A percentile compares a stretch with the other conserved stretches of the same genome.
phyloP scores from a whole-genome alignment of 2,888 invertebrate species.

The Rhamnusium bicolor region DNA sequence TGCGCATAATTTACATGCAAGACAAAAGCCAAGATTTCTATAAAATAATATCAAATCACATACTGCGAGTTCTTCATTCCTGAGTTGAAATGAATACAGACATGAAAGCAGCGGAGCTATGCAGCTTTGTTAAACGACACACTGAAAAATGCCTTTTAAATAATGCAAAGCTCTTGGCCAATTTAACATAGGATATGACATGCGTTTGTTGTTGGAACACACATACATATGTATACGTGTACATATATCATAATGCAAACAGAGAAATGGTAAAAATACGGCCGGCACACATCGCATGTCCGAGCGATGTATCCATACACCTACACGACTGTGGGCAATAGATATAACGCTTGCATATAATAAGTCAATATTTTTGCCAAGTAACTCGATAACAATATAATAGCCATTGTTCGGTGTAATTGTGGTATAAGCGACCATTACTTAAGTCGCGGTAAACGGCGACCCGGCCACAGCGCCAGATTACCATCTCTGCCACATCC shows the following conservation, averaged over 20 bases:
- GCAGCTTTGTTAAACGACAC: conserved; percentile 29
- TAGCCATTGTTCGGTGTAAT: conserved; percentile 71
- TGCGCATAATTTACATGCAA: conserved; percentile 32
- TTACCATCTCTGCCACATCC: conserved; percentile 65
- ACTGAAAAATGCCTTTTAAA: conserved; percentile 42
- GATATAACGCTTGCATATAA: conserved; percentile 64
- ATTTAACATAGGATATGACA: conserved; percentile 55
- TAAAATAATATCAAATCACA: conserved; percentile 48
- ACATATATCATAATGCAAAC: conserved; percentile 57
- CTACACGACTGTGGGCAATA: conserved; percentile 56
- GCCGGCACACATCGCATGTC: conserved; percentile 44
- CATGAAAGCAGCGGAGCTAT: conserved; percentile 23
- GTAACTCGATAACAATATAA: conserved; percentile 71
- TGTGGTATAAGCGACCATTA: conserved; percentile 70
- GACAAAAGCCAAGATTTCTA: conserved; percentile 24
- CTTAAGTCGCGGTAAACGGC: conserved; percentile 60
- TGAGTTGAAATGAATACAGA: conserved; percentile 38
- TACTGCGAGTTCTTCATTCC: conserved; percentile 40
- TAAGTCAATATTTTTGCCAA: conserved; percentile 71
- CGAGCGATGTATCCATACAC: conserved; percentile 59
- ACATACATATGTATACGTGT: conserved; percentile 56
- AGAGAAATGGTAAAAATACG: conserved; percentile 44
- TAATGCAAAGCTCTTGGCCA: conserved; percentile 52
- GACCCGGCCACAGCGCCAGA: conserved; percentile 61
- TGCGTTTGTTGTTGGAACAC: conserved; percentile 54